Base-by-base conservation (phyloP, 2,888 invertebrate species). In the Sesamia inferens region DNA sequence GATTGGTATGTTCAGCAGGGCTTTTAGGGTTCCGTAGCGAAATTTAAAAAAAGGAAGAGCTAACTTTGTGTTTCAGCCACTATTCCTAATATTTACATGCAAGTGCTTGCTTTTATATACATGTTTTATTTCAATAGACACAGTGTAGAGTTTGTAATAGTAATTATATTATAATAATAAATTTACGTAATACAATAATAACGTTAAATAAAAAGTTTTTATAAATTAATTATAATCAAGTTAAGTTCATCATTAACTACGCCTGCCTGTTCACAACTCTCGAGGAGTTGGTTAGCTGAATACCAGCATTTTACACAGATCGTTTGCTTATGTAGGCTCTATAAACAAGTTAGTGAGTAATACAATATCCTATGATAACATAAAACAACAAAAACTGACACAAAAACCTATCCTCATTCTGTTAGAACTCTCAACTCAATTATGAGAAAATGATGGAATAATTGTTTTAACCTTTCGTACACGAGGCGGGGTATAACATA, bases 1-100 rank as follows among this genome's bases (percentile, higher is more conserved):
- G 94, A 95, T 96, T 96, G 94, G 93, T 93, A 92, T 91, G 90
- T 92, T 90, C 90, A 88, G 90, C 86, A 76, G 71, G 80, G 73
- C 13, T 58, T 42, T 51, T 70, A 42, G n/a, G 78, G 42, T 74
- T 48, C 19, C 39, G 19, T 39, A 58, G 58, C 22, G 19, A 22
- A 73, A 58, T 73, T 16, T 31, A 24, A 39, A 16, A 73, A 65
- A n/a, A 3, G 14, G 5, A 72, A 42, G 14, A 22, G 13, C 13
- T 39, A 13, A 5, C 16, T 22, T 0, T 3, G 4, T 69, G 47
- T 47, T 51, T 51, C 2, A 71, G 31, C 24, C n/a, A 24, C 7
- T 42, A 22, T 14, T 39, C 2, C 13, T 8, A 19, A 8, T 64
- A 31, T 13, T 5, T 1, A 47, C 19, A 8, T 13, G 19, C 7